phyloP scores from a whole-genome alignment of 2,888 invertebrate genomes.

The Malachius bipustulatus region DNA sequence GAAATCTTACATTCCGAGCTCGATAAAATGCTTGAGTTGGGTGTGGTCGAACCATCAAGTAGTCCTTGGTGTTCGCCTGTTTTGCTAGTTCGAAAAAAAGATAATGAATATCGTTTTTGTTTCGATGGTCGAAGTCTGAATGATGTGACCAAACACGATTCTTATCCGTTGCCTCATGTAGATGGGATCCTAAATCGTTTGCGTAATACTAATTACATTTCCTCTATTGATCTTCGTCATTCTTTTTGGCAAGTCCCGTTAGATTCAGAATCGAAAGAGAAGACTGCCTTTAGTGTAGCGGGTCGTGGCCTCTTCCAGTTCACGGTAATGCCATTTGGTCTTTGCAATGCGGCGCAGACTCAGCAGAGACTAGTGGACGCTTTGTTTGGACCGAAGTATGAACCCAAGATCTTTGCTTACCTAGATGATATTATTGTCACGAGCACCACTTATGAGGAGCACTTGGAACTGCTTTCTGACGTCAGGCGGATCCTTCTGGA shows the following conservation, averaged over 20 bases:
- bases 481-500: too few relatives aligned
- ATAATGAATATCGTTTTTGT: slow-evolving; percentile 19
- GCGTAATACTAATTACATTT: slow-evolving; percentile 18
- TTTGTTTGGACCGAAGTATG: slow-evolving; percentile 14
- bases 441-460: too few relatives aligned
- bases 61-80: slow-evolving; percentile 22
- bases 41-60: slow-evolving; percentile 14
- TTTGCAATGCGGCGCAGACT: slow-evolving; percentile 17
- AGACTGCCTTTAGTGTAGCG: slow-evolving; percentile 26
- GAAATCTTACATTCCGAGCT: slow-evolving; percentile 14
- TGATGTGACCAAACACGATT: slow-evolving; percentile 19
- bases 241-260: slow-evolving; percentile 23
- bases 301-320: slow-evolving; percentile 24
- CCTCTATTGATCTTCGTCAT: slow-evolving; percentile 18
- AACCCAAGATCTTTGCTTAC: slow-evolving; percentile 17
- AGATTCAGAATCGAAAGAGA: slow-evolving; percentile 16
- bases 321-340: slow-evolving; percentile 18
- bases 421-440: too few relatives aligned
- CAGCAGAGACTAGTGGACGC: slow-evolving; percentile 18
- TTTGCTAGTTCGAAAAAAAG: slow-evolving; percentile 20
- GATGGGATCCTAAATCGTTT: slow-evolving; percentile 19
- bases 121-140: slow-evolving; percentile 23
- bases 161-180: slow-evolving; percentile 22
- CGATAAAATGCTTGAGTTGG: slow-evolving; percentile 14
- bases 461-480: too few relatives aligned